Evolutionary conservation across 2,113 vertebrate genomes (phyloP), one percentile per base, ranked within the genome.

Genomic region (Ictidomys tridecemlineatus): DNA sequence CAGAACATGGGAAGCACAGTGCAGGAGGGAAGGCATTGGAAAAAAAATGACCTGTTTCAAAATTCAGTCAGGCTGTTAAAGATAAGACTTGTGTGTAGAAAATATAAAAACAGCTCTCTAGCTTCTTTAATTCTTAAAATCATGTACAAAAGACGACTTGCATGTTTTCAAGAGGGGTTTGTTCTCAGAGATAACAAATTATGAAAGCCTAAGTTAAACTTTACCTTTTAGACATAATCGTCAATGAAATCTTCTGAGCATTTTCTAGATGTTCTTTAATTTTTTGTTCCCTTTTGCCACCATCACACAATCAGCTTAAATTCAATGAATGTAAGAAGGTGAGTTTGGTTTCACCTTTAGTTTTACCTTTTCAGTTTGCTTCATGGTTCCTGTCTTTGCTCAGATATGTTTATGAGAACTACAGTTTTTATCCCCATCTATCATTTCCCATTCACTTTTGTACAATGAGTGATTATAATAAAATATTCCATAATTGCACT

Each of bases 31-130:
- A 61, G 2, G 24, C 79, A 26, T 7, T 45, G 45, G 58, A 61
- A 45, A 48, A 79, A 65, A 32, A 24, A 72, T 79, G 69, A 61
- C 30, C 42, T 69, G 22, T 34, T 91, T 96, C 34, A 37, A 72
- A 89, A 91, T 39, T 82, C 61, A 85, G 45, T 69, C 12, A 89
- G 22, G 34, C 77, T 93, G 63, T 83, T 79, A 61, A 92, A 65
- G 34, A 28, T 34, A 5, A 84, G 58, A 20, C 8, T 11, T 48
- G 37, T 2, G 22, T 65, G n/a, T 34, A 51, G 63, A 72, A 65
- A 86, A 73, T 72, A 32, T 39, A 51, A 85, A 95, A 86, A 69
- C 65, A 28, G 1, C 30, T 69, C 28, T 32, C 30, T 39, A 12
- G 42, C 73, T 85, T 61, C 34, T 83, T 89, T 86, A 8, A 45